Conservation (phyloP, 2,797 vertebrate genomes). For the Mus caroli region DNA sequence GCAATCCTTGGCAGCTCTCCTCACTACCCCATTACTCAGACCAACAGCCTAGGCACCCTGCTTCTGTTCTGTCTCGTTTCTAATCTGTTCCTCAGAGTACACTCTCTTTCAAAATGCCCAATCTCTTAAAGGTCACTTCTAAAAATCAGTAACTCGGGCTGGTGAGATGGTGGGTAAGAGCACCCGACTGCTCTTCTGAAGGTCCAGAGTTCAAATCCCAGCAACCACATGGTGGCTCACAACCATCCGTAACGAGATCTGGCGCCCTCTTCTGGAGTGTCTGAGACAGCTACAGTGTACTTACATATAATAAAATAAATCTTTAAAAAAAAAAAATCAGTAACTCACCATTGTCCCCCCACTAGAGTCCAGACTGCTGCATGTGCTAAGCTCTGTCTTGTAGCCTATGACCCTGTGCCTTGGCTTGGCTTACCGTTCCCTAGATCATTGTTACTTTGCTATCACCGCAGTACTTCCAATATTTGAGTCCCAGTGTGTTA, state of each 20-base stretch:
- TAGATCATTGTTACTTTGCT: neutral
- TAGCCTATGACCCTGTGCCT: neutral
- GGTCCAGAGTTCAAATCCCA: too few relatives aligned
- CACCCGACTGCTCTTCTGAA: too few relatives aligned
- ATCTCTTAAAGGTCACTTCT: neutral
- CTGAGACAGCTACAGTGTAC: too few relatives aligned
- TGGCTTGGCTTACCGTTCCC: neutral
- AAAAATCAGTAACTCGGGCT: neutral
- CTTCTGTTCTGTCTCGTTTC: neutral
- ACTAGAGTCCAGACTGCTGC: neutral
- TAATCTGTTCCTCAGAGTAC: neutral
- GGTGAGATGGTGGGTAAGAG: too few relatives aligned
- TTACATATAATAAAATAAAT: too few relatives aligned
- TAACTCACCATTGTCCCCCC: neutral
- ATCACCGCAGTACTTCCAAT: neutral
- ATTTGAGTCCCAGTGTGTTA: too few relatives aligned
- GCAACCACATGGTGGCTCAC: too few relatives aligned
- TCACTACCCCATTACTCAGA: neutral
- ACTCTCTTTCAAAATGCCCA: neutral
- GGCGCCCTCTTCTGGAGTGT: too few relatives aligned
- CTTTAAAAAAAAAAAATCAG: too few relatives aligned
- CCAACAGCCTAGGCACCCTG: neutral
- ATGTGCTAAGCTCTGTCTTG: neutral
- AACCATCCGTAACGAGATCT: too few relatives aligned
- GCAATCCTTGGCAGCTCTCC: neutral